Conservation (phyloP, 2,888 invertebrate species). For the Tachina grossa region DNA sequence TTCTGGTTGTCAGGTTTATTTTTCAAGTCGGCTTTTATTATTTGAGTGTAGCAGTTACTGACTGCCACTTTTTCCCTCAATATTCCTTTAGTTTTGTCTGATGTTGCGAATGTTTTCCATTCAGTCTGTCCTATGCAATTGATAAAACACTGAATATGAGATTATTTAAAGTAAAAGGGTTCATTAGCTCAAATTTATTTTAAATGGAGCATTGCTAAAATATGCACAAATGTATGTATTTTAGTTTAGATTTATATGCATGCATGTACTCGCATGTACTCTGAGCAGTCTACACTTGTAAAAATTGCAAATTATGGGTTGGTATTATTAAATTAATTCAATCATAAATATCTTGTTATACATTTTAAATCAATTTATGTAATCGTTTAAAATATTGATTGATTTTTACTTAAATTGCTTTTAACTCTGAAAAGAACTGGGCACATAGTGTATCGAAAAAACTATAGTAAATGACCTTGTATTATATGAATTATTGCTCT, state of each 20-base stretch:
- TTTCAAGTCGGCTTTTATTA: constrained; percentile 63
- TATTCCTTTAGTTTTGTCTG: constrained; percentile 25
- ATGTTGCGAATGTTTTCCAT: background rate
- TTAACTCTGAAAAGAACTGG: background rate
- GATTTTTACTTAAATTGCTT: constrained; percentile 24
- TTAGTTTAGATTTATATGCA: background rate
- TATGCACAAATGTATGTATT: constrained; percentile 4
- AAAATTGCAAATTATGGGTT: constrained; percentile 49
- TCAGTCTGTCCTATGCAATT: constrained; percentile 45
- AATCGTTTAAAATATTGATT: constrained; percentile 47
- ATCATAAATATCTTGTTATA: constrained; percentile 51
- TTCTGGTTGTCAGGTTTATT: constrained; percentile 63
- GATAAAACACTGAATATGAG: constrained; percentile 66
- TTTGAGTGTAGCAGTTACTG: constrained; percentile 60
- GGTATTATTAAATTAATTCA: constrained; percentile 45
- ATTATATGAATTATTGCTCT: background rate
- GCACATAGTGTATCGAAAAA: background rate
- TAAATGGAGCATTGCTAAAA: constrained; percentile 66
- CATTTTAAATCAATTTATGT: constrained; percentile 52
- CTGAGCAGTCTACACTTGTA: constrained; percentile 48
- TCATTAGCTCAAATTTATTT: constrained; percentile 70
- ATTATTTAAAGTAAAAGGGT: constrained; percentile 71
- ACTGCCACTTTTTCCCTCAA: constrained; percentile 35
- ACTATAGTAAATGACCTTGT: background rate
- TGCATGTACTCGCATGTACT: background rate